Evolutionary conservation across 2,888 invertebrate genomes (phyloP).

Genomic region (Norana najaformis): DNA sequence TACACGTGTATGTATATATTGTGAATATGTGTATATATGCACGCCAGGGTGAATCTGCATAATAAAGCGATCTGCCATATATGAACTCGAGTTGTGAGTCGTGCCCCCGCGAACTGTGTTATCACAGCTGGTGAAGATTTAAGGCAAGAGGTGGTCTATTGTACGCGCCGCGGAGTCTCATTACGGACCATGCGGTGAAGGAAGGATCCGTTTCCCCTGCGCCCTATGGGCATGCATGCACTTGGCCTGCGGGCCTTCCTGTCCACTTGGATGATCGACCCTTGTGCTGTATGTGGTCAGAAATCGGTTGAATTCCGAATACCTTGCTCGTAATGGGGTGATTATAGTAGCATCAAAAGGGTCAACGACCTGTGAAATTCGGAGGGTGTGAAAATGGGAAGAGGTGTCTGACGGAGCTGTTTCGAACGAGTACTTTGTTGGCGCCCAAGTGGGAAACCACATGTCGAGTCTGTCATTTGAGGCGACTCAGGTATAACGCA

Average conservation of each 20-base stretch:
- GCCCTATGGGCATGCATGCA: neutral
- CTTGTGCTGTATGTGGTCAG: neutral
- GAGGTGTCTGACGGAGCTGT: neutral
- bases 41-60: neutral
- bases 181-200: neutral
- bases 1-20: neutral
- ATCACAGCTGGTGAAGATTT: neutral
- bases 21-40: neutral
- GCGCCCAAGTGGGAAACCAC: constrained; percentile 5
- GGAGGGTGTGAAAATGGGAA: neutral
- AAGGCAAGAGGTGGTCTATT: constrained; percentile 7
- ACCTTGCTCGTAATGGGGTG: neutral
- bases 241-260: neutral
- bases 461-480: neutral
- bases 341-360: neutral
- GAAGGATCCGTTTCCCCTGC: neutral
- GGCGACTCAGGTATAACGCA: constrained; percentile 9
- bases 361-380: neutral
- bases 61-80: neutral
- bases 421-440: neutral
- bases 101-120: neutral
- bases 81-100: neutral
- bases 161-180: neutral
- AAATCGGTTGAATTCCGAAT: neutral
- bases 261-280: neutral